Conservation (phyloP, 2,113 vertebrate genomes). For the Bos javanicus region DNA sequence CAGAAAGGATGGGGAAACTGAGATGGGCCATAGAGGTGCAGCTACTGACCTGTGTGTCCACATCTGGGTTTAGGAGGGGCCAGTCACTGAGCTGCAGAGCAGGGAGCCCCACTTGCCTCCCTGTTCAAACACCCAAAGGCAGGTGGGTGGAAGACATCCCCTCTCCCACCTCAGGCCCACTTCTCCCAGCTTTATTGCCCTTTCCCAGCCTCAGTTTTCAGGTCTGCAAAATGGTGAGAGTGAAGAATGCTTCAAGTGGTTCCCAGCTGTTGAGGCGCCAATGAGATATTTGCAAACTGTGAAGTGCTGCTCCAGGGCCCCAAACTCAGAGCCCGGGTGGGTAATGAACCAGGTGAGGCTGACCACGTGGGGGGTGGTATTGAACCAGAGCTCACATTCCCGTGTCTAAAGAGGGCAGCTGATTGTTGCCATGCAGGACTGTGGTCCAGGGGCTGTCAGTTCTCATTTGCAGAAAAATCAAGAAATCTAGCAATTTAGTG, state of each 20-base stretch:
- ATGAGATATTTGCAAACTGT: not conserved
- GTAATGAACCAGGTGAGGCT: not conserved
- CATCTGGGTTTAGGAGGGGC: not conserved
- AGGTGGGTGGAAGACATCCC: not conserved
- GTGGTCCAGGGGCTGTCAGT: not conserved
- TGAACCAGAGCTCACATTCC: not conserved
- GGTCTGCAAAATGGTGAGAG: not conserved
- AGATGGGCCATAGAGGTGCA: not conserved
- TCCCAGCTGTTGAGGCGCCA: not conserved
- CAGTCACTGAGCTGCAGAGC: not conserved
- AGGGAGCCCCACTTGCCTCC: not conserved
- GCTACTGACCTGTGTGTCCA: not conserved
- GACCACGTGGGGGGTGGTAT: rapidly evolving
- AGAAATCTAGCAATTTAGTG: not conserved
- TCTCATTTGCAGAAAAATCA: not conserved
- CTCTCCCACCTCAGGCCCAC: not conserved
- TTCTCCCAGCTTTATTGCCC: not conserved
- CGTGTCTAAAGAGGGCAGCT: not conserved
- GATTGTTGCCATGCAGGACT: not conserved
- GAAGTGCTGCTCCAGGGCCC: not conserved
- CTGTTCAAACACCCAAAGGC: not conserved
- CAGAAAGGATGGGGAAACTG: not conserved
- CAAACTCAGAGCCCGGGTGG: not conserved
- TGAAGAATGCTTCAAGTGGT: rapidly evolving
- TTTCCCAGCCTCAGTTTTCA: not conserved